phyloP scores from a whole-genome alignment of 2,888 invertebrate genomes.

The Orchestes rusci region DNA sequence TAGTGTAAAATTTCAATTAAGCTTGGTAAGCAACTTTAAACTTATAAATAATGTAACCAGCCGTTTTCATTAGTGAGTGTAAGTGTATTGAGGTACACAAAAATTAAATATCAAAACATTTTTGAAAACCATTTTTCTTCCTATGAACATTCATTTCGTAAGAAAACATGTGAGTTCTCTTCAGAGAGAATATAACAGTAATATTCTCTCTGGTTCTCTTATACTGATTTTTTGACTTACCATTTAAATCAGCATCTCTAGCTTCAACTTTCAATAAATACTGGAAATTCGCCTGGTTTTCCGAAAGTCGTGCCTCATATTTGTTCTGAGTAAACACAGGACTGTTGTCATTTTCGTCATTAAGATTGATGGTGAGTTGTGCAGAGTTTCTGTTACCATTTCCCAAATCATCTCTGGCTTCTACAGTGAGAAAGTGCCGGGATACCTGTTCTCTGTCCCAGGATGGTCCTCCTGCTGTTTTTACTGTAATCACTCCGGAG shows the following conservation, averaged over 20 bases:
- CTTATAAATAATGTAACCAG: no score
- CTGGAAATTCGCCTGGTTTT: constrained; percentile 75
- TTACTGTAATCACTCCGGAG: constrained; percentile 80
- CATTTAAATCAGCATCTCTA: constrained; percentile 77
- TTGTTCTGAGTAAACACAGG: constrained; percentile 76
- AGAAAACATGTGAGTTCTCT: no score
- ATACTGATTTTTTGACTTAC: no score
- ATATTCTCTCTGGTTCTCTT: no score
- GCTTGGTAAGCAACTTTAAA: no score
- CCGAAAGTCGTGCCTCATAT: constrained; percentile 75
- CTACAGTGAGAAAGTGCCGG: constrained; percentile 79
- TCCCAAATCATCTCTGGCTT: constrained; percentile 82
- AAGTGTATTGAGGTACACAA: no score
- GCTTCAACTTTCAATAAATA: constrained; percentile 71
- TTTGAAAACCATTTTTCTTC: no score
- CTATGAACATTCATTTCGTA: no score
- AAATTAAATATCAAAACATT: no score
- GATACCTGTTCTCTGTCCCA: constrained; percentile 83
- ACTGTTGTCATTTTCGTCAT: constrained; percentile 85
- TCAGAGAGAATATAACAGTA: no score
- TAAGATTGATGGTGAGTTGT: constrained; percentile 73
- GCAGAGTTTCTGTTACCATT: constrained; percentile 79
- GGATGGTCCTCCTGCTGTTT: constrained; percentile 61
- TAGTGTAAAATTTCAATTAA: no score
- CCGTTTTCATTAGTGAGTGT: no score